These are phyloP conservation scores for Phataginus tetradactyla DNA, from an alignment of 2,797 vertebrate species.

Conservation along the genomic window DNA sequence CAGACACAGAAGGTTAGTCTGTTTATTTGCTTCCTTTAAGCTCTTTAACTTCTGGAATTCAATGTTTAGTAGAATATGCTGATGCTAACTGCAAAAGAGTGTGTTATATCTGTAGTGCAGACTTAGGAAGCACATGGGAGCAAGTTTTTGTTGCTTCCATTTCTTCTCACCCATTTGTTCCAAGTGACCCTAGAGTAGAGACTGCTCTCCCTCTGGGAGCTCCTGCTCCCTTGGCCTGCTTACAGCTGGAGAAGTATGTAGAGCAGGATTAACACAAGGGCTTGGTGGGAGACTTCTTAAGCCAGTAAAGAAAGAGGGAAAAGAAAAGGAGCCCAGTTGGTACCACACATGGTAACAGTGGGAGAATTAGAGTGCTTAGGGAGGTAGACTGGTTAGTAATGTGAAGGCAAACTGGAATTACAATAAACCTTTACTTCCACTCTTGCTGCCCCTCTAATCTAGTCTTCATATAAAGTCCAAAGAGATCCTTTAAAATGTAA, in stretches of 20 bases:
- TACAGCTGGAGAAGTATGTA: background rate
- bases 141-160: background rate
- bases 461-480: background rate
- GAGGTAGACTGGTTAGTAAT: background rate
- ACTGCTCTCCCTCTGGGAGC: background rate
- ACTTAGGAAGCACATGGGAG: background rate
- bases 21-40: background rate
- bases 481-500: background rate
- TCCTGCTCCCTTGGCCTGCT: background rate
- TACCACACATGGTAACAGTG: background rate
- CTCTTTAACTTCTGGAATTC: background rate
- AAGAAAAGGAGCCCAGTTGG: background rate
- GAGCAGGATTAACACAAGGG: background rate
- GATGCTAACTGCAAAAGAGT: background rate
- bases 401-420: background rate
- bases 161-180: background rate
- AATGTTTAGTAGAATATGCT: background rate
- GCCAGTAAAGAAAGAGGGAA: background rate
- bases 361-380: background rate
- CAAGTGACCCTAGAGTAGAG: background rate
- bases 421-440: background rate
- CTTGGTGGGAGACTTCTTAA: background rate
- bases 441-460: background rate
- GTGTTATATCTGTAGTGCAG: background rate
- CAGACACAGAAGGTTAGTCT: slow-evolving; percentile 96